Evolutionary conservation across 1,140 invertebrate species (phyloP).

Genomic region (Neuroterus valhalla): DNA sequence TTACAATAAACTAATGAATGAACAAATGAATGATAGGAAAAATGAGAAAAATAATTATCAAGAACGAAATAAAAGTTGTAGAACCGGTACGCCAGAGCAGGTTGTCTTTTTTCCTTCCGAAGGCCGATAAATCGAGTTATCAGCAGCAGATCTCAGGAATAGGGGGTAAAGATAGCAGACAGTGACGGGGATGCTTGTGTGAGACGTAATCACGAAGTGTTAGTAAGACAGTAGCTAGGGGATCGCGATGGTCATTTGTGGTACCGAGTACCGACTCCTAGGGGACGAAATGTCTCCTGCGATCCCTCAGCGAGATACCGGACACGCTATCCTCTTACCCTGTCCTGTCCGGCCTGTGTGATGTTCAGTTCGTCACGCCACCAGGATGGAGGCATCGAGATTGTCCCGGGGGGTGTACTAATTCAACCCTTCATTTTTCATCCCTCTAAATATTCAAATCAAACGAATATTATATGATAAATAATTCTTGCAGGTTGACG

Average conservation of each 20-base stretch:
- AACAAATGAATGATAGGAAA: too few relatives aligned
- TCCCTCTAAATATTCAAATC: too few relatives aligned
- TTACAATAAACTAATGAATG: too few relatives aligned
- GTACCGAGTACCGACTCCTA: constrained; percentile 57
- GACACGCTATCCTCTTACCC: constrained; percentile 69
- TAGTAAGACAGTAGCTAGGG: constrained; percentile 43
- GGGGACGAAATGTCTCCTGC: constrained; percentile 73
- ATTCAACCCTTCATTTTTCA: constrained; percentile 43
- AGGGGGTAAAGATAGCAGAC: constrained; percentile 39
- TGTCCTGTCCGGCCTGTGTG: too few relatives aligned
- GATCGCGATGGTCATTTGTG: constrained; percentile 73
- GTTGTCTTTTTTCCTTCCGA: constrained; percentile 34
- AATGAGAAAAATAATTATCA: too few relatives aligned
- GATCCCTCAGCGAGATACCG: constrained; percentile 71
- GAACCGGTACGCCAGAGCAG: background rate
- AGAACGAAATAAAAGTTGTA: background rate
- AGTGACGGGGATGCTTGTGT: constrained; percentile 33
- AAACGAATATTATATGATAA: too few relatives aligned
- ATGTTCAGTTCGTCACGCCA: constrained; percentile 66
- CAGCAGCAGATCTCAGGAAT: constrained; percentile 60
- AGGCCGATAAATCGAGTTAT: constrained; percentile 66
- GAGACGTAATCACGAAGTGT: constrained; percentile 28
- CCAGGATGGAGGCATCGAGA: constrained; percentile 60
- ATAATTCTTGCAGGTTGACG: too few relatives aligned
- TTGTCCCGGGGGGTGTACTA: constrained; percentile 50